Base-by-base conservation (phyloP, 2,797 vertebrate species). In the Denticeps clupeoides region DNA sequence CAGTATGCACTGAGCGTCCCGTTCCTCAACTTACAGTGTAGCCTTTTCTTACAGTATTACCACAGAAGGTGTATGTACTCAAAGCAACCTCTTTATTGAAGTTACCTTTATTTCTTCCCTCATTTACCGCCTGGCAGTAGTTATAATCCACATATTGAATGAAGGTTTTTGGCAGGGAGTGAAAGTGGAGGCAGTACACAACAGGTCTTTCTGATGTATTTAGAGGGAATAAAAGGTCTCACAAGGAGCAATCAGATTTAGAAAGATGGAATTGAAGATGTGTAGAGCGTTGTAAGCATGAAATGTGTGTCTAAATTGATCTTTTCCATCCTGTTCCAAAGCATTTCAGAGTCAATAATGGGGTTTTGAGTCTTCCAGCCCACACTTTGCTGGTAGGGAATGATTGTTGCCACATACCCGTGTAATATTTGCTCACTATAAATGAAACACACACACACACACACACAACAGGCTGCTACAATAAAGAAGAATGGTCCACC, bases 361-460 rank as follows among this genome's bases (percentile, higher is more conserved):
- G 13, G 7, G 5, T 4, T n/a, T 32, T 13, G 12, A 40, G 25
- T 11, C 21, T 43, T 16, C 28, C 41, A n/a, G n/a, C 47, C 29
- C 28, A 8, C 8, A 15, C 46, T 45, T 25, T 7, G 28, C 23
- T 37, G 21, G 32, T 31, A 26, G 58, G 45, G 54, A 25, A 53
- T 63, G 35, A 24, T 12, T 13, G 41, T 45, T 31, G 63, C 78
- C 58, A 45, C 77, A 63, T 62, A 54, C 12, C 1, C 53, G 50
- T 66, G 78, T 47, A 5, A 80, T 72, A 63, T 83, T 80, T 73
- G 73, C 74, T 5, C 44, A 49, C 62, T 63, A 60, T 74, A 75
- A 80, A 82, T 66, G 62, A 65, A 71, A 70, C 69, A 75, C 69
- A 79, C 62, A 73, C 40, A 63, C 25, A 33, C 51, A 52, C 55